Evolutionary conservation across 2,797 vertebrate genomes (phyloP).

Genomic region (Rhinoraja longicauda): DNA sequence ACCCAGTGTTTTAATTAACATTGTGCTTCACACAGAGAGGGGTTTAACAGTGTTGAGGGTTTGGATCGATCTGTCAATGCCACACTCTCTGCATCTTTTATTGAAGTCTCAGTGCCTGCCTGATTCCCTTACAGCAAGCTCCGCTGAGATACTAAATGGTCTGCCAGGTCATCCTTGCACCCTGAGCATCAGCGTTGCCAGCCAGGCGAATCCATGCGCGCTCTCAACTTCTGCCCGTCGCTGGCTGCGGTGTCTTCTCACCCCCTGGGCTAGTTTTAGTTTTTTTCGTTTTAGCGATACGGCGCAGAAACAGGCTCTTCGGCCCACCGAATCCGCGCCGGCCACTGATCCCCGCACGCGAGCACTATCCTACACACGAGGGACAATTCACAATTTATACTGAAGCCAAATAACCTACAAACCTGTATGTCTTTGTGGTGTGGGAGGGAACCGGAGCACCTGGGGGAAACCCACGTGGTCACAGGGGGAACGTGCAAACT

Average conservation of each 20-base stretch:
- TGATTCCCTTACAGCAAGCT: not conserved
- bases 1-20: conserved; percentile 33
- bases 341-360: too few species aligned
- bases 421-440: too few species aligned
- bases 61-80: conserved; percentile 31
- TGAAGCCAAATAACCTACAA: too few species aligned
- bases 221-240: not conserved
- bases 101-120: conserved; percentile 10
- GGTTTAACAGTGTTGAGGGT: conserved; percentile 17
- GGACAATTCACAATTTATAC: too few species aligned
- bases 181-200: not conserved
- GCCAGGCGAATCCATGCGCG: too few species aligned
- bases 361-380: too few species aligned
- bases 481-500: too few species aligned
- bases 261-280: not conserved
- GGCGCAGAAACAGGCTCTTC: too few species aligned
- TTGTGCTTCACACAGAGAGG: not conserved
- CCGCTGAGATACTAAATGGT: not conserved
- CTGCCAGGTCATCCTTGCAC: not conserved
- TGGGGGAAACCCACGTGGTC: too few species aligned
- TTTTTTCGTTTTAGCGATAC: too few species aligned
- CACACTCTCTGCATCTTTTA: not conserved
- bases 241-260: not conserved
- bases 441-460: too few species aligned
- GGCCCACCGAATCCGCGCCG: too few species aligned